Base-by-base conservation (phyloP, 1,140 invertebrate genomes). In the Camponotus vicinus region DNA sequence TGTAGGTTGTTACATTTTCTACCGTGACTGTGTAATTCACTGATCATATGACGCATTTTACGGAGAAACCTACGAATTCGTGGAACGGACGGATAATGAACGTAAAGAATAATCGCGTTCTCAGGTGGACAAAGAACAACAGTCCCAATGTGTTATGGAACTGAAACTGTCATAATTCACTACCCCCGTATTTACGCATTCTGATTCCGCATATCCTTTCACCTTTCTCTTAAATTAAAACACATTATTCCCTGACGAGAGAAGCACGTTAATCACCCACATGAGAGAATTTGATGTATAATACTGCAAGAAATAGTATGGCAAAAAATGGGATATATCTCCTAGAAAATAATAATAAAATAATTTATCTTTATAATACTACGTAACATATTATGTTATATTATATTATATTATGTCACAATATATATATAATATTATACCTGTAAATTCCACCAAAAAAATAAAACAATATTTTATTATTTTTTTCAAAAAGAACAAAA, bases 21-120 rank as follows among this genome's bases (percentile, higher is more conserved):
- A 71, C 57, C 55, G 49, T 49, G 55, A 49, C 27, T 18, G 37
- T 18, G 37, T 83, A 75, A 73, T 59, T 75, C 40, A 57, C 40
- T 71, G 79, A 83, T 83, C 13, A 69, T 83, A 70, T 83, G 79
- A 83, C 69, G 69, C 79, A 75, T 83, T 83, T 83, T 83, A 83
- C 79, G 55, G 55, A 7, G 79, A 83, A 83, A 83, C 40, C 79
- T 42, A n/a, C 52, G 79, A 15, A 75, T 83, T 83, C 79, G 40
- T n/a, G 69, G 79, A 83, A 83, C 69, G 27, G 40, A 55, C 40
- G 79, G 40, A 73, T 83, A 83, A 83, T 83, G 69, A 83, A 57
- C 79, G 69, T 37, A 27, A 83, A 75, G 69, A 75, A 40, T 83
- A 73, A 83, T 83, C 79, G 42, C 42, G 37, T 27, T 82, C 79